Conservation (phyloP, 1,140 invertebrate species). For the Propsilocerus akamusi region DNA sequence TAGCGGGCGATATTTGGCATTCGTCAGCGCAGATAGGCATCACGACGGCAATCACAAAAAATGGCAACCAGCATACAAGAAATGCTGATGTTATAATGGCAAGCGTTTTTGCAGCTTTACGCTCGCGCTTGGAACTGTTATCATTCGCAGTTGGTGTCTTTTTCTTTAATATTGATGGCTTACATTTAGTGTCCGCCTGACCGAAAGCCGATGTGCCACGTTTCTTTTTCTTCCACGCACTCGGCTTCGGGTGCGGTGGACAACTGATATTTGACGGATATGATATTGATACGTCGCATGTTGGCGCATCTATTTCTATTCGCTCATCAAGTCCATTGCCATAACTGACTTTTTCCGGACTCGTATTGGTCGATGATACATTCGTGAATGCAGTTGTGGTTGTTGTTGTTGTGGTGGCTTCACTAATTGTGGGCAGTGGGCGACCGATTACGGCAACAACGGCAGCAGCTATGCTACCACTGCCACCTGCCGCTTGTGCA, state of each 20-base stretch:
- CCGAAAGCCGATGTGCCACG: conserved; percentile 17
- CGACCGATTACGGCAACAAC: conserved; percentile 51
- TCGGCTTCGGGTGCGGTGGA: neutral
- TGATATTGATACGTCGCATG: conserved; percentile 27
- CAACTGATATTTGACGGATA: conserved; percentile 11
- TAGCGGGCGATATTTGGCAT: conserved; percentile 31
- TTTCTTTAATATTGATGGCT: conserved; percentile 10
- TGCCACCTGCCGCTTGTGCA: conserved; percentile 31
- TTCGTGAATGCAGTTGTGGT: conserved; percentile 41
- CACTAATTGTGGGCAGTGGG: conserved; percentile 47
- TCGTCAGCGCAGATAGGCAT: conserved; percentile 44
- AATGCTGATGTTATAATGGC: conserved; percentile 83
- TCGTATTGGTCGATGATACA: conserved; percentile 47
- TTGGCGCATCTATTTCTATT: conserved; percentile 41
- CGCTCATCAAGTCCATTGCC: conserved; percentile 30
- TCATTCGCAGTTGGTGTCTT: conserved; percentile 49
- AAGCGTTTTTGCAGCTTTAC: conserved; percentile 79
- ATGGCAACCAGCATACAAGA: conserved; percentile 75
- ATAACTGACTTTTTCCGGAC: conserved; percentile 44
- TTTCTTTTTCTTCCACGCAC: neutral
- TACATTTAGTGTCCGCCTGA: neutral
- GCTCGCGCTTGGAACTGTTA: conserved; percentile 51
- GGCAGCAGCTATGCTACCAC: conserved; percentile 48
- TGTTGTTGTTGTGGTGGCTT: conserved; percentile 29
- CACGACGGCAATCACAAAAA: conserved; percentile 74